Conservation (phyloP, 2,888 invertebrate genomes). For the Sepioteuthis lessoniana region DNA sequence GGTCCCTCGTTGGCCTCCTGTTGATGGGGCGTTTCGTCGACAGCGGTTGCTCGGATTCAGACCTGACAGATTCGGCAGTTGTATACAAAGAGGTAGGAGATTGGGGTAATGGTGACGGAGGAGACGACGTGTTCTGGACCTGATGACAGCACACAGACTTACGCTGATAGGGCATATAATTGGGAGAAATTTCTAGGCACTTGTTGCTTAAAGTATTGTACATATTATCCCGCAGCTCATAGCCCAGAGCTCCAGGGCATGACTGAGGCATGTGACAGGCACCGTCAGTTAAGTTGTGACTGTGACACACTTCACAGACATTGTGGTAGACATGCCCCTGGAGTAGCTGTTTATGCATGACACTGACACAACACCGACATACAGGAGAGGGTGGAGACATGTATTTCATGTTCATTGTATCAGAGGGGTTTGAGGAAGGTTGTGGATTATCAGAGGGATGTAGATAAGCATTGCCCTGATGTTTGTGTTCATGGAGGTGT, state of each 20-base stretch:
- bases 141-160: conserved; percentile 44
- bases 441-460: neutral
- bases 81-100: neutral
- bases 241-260: neutral
- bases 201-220: conserved; percentile 40
- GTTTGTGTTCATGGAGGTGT: neutral
- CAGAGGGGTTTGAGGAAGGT: neutral
- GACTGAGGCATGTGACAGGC: neutral
- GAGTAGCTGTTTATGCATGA: neutral
- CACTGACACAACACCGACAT: conserved; percentile 45
- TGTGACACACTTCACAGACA: conserved; percentile 39
- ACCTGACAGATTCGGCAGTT: neutral
- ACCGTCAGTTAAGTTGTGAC: neutral
- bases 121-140: neutral
- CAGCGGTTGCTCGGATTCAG: neutral
- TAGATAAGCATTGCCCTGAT: neutral
- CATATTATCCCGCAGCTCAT: neutral
- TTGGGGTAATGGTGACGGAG: neutral
- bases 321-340: conserved; percentile 36
- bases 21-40: neutral
- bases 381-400: neutral
- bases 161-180: neutral
- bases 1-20: neutral
- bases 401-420: neutral
- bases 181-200: conserved; percentile 42